Evolutionary conservation across 2,888 invertebrate genomes (phyloP), one percentile per base, ranked within the genome.

Genomic region (Opisthograptis luteolata): DNA sequence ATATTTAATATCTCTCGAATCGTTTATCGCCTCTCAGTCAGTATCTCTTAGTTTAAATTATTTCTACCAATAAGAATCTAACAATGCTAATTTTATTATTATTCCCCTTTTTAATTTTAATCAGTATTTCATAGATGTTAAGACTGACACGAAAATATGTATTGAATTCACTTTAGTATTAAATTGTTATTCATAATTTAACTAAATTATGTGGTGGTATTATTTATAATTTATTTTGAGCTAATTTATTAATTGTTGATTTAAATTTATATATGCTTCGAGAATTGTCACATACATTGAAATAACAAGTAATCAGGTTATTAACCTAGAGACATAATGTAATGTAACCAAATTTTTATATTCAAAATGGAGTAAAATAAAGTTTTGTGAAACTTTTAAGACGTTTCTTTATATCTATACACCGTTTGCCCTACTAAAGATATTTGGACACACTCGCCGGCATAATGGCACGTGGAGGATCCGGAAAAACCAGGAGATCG

Each of bases 121-220:
- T 75, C 86, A 87, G 86, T 88, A 87, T 87, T 86, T 75, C 72
- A 80, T 87, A 87, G 84, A 80, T 81, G 59, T 81, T 88, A 88
- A 88, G 89, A 88, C 89, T 89, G 88, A 88, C 84, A 81, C 83
- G 48, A 41, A 45, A 79, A 68, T 80, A 58, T 85, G 79, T 85
- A 84, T 82, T 81, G 70, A 78, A 79, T 76, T 79, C 73, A 78
- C 75, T 41, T 47, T 80, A 86, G 84, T 87, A 87, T 87, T 87
- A 81, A 80, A 79, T 70, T 73, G 68, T 78, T 73, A 77, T 77
- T 76, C 52, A 66, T 72, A 73, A 70, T 76, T 73, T 75, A 72
- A 67, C 63, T 67, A 62, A 68, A 73, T 63, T 69, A 73, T 78
- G 79, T 84, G 84, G 81, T 84, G 81, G 84, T 82, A 75, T 79